A percentile compares a stretch with the other conserved stretches of the same genome.
Evolutionary conservation across 2,113 vertebrate species (phyloP).

Genomic region (Chlamydotis undulata): DNA sequence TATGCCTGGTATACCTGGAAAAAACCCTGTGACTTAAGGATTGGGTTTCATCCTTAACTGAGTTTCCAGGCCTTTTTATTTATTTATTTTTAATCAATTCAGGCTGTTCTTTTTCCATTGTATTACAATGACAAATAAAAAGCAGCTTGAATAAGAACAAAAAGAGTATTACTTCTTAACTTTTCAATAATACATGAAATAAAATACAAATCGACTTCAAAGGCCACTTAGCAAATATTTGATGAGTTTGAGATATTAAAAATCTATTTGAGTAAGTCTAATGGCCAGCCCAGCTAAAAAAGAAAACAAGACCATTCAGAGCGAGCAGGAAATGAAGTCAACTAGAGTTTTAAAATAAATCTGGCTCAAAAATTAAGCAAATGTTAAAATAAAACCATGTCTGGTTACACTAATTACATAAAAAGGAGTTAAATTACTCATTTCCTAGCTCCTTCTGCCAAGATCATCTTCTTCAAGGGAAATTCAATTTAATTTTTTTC

Average conservation of each 20-base stretch:
- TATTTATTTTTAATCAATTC: constrained; percentile 67
- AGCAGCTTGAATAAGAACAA: constrained; percentile 63
- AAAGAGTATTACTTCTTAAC: constrained; percentile 54
- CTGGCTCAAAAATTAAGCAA: constrained; percentile 72
- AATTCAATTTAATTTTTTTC: constrained; percentile 66
- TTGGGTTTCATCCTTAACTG: constrained; percentile 47
- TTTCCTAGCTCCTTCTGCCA: constrained; percentile 70
- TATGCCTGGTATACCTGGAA: constrained; percentile 19
- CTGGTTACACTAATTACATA: constrained; percentile 68
- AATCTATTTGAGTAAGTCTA: constrained; percentile 58
- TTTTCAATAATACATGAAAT: constrained; percentile 59
- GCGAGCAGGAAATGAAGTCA: constrained; percentile 67
- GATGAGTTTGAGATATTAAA: constrained; percentile 62
- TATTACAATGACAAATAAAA: constrained; percentile 57
- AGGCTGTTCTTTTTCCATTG: constrained; percentile 57
- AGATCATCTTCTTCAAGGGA: constrained; percentile 64
- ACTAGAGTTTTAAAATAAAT: constrained; percentile 69
- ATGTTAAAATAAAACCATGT: constrained; percentile 71
- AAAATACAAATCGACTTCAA: constrained; percentile 63
- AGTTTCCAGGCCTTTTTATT: constrained; percentile 57
- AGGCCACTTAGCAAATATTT: constrained; percentile 59
- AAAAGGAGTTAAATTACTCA: constrained; percentile 65
- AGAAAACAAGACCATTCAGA: constrained; percentile 54
- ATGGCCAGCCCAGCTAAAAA: constrained; percentile 54
- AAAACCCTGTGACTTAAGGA: background rate